Percentiles rank a stretch among this genome's conserved stretches.
Evolutionary conservation across 1,140 invertebrate genomes (phyloP).

Genomic region (Lepidurus apus): DNA sequence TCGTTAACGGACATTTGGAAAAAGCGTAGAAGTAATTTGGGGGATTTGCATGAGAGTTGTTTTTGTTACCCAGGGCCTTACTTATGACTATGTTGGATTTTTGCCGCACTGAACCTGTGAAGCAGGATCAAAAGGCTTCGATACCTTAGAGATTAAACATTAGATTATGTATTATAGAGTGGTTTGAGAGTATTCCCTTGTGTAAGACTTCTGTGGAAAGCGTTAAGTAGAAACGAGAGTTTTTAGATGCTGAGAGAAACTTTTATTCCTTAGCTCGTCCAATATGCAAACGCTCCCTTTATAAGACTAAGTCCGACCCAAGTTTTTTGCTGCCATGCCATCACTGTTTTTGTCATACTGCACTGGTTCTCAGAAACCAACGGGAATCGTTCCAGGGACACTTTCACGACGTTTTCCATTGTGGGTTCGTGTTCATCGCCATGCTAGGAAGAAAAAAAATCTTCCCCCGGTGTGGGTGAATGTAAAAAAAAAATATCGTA

Average conservation of each 20-base stretch:
- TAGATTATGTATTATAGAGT: conserved; percentile 2
- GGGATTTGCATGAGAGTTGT: conserved; percentile 8
- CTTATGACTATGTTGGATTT: not conserved
- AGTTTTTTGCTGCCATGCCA: conserved; percentile 20
- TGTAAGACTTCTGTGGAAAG: not conserved
- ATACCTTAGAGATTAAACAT: conserved; percentile 15
- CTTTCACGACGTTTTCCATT: not conserved
- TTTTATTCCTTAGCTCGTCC: conserved; percentile 21
- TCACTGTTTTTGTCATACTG: conserved; percentile 14
- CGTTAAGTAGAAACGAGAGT: not conserved
- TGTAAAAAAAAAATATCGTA: not conserved
- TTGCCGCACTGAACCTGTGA: conserved; percentile 8
- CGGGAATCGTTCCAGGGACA: conserved; percentile 12
- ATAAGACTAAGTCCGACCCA: conserved; percentile 10
- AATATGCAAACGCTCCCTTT: conserved; percentile 16
- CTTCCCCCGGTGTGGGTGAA: not conserved
- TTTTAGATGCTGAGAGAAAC: not conserved
- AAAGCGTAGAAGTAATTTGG: not conserved
- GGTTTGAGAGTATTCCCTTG: not conserved
- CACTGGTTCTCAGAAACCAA: not conserved
- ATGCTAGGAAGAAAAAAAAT: not conserved
- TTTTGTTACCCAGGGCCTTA: conserved; percentile 10
- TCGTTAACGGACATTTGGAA: not conserved
- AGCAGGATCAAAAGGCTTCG: not conserved
- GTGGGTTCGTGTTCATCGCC: not conserved